Conservation (phyloP, 2,888 invertebrate genomes). For the Creontiades dilutus region DNA sequence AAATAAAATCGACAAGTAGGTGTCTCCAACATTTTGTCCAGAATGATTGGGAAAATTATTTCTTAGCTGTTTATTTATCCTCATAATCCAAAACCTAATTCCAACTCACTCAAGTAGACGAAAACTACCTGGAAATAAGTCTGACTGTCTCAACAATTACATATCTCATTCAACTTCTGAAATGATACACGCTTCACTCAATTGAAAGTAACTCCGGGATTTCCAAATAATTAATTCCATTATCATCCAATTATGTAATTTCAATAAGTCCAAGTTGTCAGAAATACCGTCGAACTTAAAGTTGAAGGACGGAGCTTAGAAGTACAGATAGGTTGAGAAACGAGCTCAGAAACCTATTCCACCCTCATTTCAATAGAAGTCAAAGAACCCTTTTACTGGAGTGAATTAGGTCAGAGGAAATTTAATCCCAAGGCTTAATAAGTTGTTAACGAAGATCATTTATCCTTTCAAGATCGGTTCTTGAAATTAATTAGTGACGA, state of each 20-base stretch:
- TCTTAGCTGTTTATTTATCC: no score
- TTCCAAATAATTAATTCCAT: neutral
- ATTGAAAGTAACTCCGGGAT: neutral
- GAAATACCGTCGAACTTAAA: neutral
- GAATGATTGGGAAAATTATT: no score
- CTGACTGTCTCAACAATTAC: no score
- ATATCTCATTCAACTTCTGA: neutral
- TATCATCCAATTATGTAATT: neutral
- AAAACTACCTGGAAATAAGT: no score
- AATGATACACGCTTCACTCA: neutral
- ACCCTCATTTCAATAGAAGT: neutral
- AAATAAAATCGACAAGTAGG: no score
- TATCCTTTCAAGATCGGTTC: constrained; percentile 2
- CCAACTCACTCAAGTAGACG: no score
- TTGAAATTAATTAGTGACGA: neutral
- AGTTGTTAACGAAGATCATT: constrained; percentile 45
- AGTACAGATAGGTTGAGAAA: neutral
- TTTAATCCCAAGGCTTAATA: constrained; percentile 48
- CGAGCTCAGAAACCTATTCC: constrained; percentile 25
- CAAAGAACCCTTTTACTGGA: constrained; percentile 22
- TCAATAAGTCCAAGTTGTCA: neutral
- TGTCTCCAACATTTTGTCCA: no score
- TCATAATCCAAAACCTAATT: no score
- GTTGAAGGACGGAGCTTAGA: constrained; percentile 2
- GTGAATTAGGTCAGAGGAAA: constrained; percentile 9